Evolutionary conservation across 2,113 vertebrate genomes (phyloP), one percentile per base, ranked within the genome.

Genomic region (Rhinichthys klamathensis): DNA sequence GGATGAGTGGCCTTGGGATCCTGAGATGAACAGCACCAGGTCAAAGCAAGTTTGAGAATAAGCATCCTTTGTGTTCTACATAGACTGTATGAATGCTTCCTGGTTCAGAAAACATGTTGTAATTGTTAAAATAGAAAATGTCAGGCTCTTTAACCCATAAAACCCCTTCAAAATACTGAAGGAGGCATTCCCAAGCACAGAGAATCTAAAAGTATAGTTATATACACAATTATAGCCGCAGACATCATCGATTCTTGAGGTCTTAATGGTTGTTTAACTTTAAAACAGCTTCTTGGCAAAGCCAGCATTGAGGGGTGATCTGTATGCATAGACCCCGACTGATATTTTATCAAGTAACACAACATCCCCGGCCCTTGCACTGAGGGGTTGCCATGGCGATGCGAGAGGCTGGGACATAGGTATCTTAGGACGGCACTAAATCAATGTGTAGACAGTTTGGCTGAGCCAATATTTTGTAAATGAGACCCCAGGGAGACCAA

Each of bases 341-440:
- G 73, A 25, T 93, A 93, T 95, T 93, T 91, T 91, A 86, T 9
- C 88, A 65, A 70, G 38, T 44, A 65, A 84, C 23, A 80, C 60
- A 46, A 88, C 91, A 88, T 85, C 87, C 89, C 86, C 69, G 25
- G 70, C 27, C 73, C 51, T 80, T 85, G 70, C 44, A 54, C 82
- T 80, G 84, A 89, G 80, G 84, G 85, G 89, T 95, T 94, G 88
- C 93, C 92, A 93, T 94, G 93, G 94, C 25, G 88, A 95, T 90
- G 18, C 81, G 86, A 88, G 89, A 70, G 83, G 86, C 85, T 85
- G 80, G 74, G 74, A 70, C 46, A 27, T 78, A 13, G 67, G 89
- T 92, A 92, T 91, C 89, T 72, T 46, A 44, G 88, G 92, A 90
- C 91, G 86, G 90, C 91, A 91, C 89, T 91, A 92, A 91, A 93